A percentile compares a stretch with the other conserved stretches of the same genome.
Conservation (phyloP, 2,113 vertebrate species). For the Podarcis raffonei region DNA sequence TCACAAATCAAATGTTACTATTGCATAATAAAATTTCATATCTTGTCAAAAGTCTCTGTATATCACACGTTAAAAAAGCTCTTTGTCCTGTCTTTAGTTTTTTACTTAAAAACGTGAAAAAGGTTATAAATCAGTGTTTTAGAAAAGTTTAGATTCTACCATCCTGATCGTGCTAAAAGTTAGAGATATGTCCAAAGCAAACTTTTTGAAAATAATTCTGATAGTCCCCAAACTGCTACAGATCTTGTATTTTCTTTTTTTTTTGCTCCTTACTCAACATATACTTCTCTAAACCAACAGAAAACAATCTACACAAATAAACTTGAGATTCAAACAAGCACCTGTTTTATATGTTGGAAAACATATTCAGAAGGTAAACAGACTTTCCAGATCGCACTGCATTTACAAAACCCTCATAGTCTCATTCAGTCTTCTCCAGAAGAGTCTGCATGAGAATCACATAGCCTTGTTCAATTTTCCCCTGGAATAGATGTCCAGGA, state of each 20-base stretch:
- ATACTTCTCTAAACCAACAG: constrained; percentile 49
- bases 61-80: constrained; percentile 9
- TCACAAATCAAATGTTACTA: constrained; percentile 16
- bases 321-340: constrained; percentile 25
- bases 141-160: constrained; percentile 48
- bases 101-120: constrained; percentile 40
- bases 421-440: too few relatives aligned
- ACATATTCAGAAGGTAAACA: background rate
- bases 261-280: constrained; percentile 25
- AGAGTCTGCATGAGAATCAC: background rate
- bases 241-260: constrained; percentile 4
- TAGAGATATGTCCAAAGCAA: constrained; percentile 25
- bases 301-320: background rate
- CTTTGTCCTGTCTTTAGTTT: constrained; percentile 14
- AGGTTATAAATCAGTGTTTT: background rate
- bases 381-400: background rate
- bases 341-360: constrained; percentile 11
- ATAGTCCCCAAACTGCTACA: constrained; percentile 25
- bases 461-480: background rate
- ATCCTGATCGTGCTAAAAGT: constrained; percentile 22
- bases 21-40: background rate
- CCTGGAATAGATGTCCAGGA: constrained; percentile 12
- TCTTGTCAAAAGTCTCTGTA: constrained; percentile 10
- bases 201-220: constrained; percentile 52
- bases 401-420: background rate